These are phyloP conservation scores for Campopleginae sp. DNA, from an alignment of 2,888 invertebrate genomes.

Conservation along the genomic window DNA sequence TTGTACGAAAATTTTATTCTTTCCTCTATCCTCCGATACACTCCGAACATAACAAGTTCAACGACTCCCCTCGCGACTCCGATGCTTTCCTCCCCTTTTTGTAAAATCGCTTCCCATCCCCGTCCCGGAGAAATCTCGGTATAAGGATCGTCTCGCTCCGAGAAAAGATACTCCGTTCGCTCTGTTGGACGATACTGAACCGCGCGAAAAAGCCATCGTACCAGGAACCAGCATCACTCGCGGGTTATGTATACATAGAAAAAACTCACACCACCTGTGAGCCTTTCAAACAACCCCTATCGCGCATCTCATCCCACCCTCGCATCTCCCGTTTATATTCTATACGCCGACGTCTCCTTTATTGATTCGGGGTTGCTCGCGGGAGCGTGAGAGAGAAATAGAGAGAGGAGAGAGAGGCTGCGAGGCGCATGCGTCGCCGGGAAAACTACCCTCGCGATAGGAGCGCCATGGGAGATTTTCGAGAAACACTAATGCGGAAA, in stretches of 20 bases:
- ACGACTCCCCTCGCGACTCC: slow-evolving; percentile 16
- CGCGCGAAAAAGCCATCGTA: slow-evolving; percentile 59
- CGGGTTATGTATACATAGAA: not conserved
- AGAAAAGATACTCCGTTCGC: slow-evolving; percentile 42
- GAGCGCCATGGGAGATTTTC: slow-evolving; percentile 54
- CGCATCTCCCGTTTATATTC: slow-evolving; percentile 52
- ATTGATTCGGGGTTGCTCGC: slow-evolving; percentile 74
- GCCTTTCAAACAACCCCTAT: slow-evolving; percentile 58
- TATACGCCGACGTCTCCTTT: slow-evolving; percentile 69
- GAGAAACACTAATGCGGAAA: slow-evolving; percentile 26
- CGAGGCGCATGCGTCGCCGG: slow-evolving; percentile 68
- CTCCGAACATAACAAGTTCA: slow-evolving; percentile 28
- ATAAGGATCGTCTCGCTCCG: not conserved
- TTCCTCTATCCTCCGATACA: not conserved
- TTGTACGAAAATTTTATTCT: not conserved
- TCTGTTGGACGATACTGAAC: slow-evolving; percentile 50
- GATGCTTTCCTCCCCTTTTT: not conserved
- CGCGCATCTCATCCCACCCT: slow-evolving; percentile 49
- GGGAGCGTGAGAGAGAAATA: slow-evolving; percentile 45
- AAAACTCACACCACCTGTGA: slow-evolving; percentile 62
- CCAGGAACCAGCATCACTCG: slow-evolving; percentile 51
- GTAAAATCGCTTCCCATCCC: not conserved
- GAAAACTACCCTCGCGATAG: slow-evolving; percentile 49
- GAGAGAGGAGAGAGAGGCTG: slow-evolving; percentile 56
- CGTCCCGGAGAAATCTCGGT: not conserved